Base-by-base conservation (phyloP, 2,113 vertebrate species). In the Ascaphus truei region DNA sequence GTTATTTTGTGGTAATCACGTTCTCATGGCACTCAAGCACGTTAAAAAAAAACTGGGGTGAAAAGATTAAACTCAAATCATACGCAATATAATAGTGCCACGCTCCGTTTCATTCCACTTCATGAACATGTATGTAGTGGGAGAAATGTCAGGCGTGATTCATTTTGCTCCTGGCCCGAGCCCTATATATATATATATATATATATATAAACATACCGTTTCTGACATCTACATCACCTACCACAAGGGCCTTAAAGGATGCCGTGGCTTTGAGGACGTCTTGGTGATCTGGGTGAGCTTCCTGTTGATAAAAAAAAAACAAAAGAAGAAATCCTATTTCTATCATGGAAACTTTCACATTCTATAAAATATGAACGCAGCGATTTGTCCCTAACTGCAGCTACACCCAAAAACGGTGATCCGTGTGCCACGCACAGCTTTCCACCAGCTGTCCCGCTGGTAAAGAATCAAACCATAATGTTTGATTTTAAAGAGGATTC, bases 211-310 rank as follows among this genome's bases (percentile, higher is more conserved):
- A 50, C 23, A 6, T 1, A 12, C 11, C 13, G 12, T 15, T 18
- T 20, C 10, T 22, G 22, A 30, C 10, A 3, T 3, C 29, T 64
- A 50, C 31, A 30, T 73, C 61, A 92, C 95, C 80, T 90, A 99
- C 97, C 96, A 95, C 92, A 18, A 99, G 90, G 36, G 77, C 84
- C 84, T 91, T 95, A 84, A 98, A 99, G n/a, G 91, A 89, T 66
- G 84, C 13, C 1, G 90, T 64, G 2, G 92, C 93, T 84, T 94
- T 98, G 74, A 95, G 71, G 77, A 99, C 86, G 48, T 98, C 95
- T 76, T 90, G 80, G n/a, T 96, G 94, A 75, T 98, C 97, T 15
- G 93, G 92, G 83, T 98, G 97, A 36, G 91, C 90, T 79, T 98
- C 97, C 97, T 99, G 76, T 15, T 1, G 48, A 13, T 68, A 57